Percentiles rank a stretch among this genome's conserved stretches.
phyloP scores from a whole-genome alignment of 1,140 invertebrate genomes.

The Heterodera schachtii region DNA sequence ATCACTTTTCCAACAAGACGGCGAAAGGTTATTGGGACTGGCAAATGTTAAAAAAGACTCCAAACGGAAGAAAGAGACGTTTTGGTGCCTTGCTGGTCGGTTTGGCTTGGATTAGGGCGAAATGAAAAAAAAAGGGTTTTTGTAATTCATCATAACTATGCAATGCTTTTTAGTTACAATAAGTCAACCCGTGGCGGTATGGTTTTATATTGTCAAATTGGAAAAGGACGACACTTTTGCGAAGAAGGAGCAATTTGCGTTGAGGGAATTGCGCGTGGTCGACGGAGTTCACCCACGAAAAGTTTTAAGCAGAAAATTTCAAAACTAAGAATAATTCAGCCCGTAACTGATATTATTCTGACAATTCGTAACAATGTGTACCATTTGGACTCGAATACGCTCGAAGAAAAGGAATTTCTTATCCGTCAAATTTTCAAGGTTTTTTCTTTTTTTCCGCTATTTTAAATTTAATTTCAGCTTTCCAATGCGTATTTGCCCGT shows the following conservation, averaged over 20 bases:
- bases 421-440: slow-evolving; percentile 70
- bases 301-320: slow-evolving; percentile 6
- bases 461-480: slow-evolving; percentile 67
- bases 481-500: slow-evolving; percentile 73
- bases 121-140: slow-evolving; percentile 9
- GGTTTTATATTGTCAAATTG: slow-evolving; percentile 43
- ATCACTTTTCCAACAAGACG: slow-evolving; percentile 67
- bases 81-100: slow-evolving; percentile 67
- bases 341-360: slow-evolving; percentile 81
- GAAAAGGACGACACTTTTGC: slow-evolving; percentile 43
- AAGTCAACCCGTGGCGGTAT: slow-evolving; percentile 47
- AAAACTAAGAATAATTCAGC: slow-evolving; percentile 65
- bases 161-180: slow-evolving; percentile 41
- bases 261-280: slow-evolving; percentile 48
- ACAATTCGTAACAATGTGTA: slow-evolving; percentile 81
- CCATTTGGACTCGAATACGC: slow-evolving; percentile 79
- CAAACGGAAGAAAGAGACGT: slow-evolving; percentile 62
- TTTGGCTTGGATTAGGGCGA: slow-evolving; percentile 21
- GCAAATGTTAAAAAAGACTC: slow-evolving; percentile 66
- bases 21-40: slow-evolving; percentile 67
- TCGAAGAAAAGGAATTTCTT: slow-evolving; percentile 77
- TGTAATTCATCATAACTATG: background rate
- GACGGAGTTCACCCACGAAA: slow-evolving; percentile 53
- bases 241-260: slow-evolving; percentile 47
- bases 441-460: too few relatives aligned